Evolutionary conservation across 2,888 invertebrate species (phyloP), one percentile per base, ranked within the genome.

Genomic region (Bombylius major): DNA sequence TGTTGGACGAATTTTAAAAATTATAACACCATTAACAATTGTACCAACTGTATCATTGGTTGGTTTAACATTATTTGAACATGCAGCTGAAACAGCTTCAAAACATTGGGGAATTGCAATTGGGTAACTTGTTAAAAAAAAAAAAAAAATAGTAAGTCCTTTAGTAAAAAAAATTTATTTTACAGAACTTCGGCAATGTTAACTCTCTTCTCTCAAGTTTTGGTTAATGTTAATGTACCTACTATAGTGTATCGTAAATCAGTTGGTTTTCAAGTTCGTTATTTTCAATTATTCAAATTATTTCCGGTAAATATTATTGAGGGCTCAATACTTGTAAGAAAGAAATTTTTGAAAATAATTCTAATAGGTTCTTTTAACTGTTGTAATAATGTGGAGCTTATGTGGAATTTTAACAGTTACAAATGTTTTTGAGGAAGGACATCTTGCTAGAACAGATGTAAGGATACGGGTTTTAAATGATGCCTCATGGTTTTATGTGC

Each of bases 21-120:
- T 80, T 66, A 86, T 92, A 53, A 89, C 91, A 0, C 92, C 92
- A 0, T 71, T 92, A 58, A 87, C 89, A 1, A 89, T 92, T 53
- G 86, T 84, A 0, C 91, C 91, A 0, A 89, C 90, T 0, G 88
- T 92, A 9, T 82, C 88, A 0, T 74, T 92, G 54, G 87, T 92
- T 57, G 92, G 92, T 0, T 72, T 93, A 13, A 87, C 90, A 0
- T 75, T 92, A 47, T 89, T 91, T 67, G 83, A 85, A 67, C 86
- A 88, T 69, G 90, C 91, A 0, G 84, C 87, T 0, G 77, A 78
- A 0, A 86, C 88, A n/a, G 89, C 91, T 0, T 81, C 88, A 1
- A 82, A 83, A 66, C 87, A 91, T 63, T 92, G 91, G 91, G 87
- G 87, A 13, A 83, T 92, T 56, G 83, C 90, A 1, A 79, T 81